Conservation (phyloP, 2,888 invertebrate species). For the Melieria picta region DNA sequence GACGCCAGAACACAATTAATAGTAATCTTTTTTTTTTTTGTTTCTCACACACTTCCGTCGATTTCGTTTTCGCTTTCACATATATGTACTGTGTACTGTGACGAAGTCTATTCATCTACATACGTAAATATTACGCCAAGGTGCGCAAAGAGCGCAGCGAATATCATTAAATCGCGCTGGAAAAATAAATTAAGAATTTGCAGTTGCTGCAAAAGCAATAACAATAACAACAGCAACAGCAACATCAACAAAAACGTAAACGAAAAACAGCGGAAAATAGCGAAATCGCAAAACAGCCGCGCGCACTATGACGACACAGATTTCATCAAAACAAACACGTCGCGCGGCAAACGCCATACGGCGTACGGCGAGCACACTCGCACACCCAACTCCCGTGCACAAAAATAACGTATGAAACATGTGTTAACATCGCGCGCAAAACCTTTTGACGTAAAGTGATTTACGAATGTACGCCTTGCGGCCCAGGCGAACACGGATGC, state of each 20-base stretch:
- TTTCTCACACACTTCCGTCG: too few relatives aligned
- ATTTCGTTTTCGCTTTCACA: too few relatives aligned
- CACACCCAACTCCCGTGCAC: slow-evolving; percentile 37
- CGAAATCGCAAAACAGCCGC: too few relatives aligned
- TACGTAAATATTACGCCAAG: too few relatives aligned
- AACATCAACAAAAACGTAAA: slow-evolving; percentile 8
- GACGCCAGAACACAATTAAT: too few relatives aligned
- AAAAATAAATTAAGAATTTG: slow-evolving; percentile 10
- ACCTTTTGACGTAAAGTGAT: slow-evolving; percentile 55
- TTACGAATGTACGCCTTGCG: slow-evolving; percentile 35
- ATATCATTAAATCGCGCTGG: neutral
- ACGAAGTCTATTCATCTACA: too few relatives aligned
- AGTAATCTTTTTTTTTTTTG: too few relatives aligned
- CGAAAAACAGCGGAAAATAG: neutral
- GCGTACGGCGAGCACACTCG: slow-evolving; percentile 14
- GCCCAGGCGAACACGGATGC: too few relatives aligned
- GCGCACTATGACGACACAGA: slow-evolving; percentile 53
- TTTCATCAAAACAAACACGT: slow-evolving; percentile 40
- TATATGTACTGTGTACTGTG: too few relatives aligned
- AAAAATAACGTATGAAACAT: slow-evolving; percentile 9
- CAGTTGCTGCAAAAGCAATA: slow-evolving; percentile 18
- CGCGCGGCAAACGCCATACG: slow-evolving; percentile 3
- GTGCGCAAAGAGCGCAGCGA: too few relatives aligned
- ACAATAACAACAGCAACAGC: slow-evolving; percentile 11
- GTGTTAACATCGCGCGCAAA: slow-evolving; percentile 17